Evolutionary conservation across 2,113 vertebrate species (phyloP), one percentile per base, ranked within the genome.

Genomic region (Tetrao urogallus): DNA sequence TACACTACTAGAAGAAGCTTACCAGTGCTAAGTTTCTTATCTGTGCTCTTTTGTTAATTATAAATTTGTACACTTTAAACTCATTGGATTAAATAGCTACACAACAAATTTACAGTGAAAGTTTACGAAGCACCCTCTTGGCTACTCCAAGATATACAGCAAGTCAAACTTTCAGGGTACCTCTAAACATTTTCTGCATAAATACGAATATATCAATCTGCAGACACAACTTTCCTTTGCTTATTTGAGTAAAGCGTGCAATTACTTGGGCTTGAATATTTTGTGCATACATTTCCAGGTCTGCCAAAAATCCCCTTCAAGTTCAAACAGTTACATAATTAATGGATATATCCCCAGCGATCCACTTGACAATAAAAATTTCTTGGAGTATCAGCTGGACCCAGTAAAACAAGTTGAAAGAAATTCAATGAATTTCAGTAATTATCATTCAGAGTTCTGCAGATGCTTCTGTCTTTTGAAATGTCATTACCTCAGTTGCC

Each of bases 101-200:
- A 91, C n/a, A 69, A 77, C 57, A 91, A n/a, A 88, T 83, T 91
- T 95, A 96, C 94, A 94, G 73, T 94, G 93, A 88, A 22, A 58
- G 40, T 40, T 94, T 81, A 88, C 25, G 72, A 95, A 91, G 76
- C 76, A 94, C 88, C 90, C 94, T 78, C 65, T 52, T 90, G 76
- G 89, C 85, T 92, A 89, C 94, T 95, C 91, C 92, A 96, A 93
- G 89, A 96, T 93, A 96, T 94, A 96, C 91, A 95, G 47, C 65
- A 91, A 90, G 89, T 92, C 82, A 93, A 92, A 96, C 50, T 91
- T 93, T 40, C 56, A 72, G 91, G 87, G 61, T 86, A 81, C 85
- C 43, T 91, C 85, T 86, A 72, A 83, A 88, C 6, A 57, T 86
- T 36, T 92, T 73, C 47, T 74, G 47, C 88, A 94, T 90, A 86